Base-by-base conservation (phyloP, 2,113 vertebrate genomes). In the Argyrosomus japonicus region DNA sequence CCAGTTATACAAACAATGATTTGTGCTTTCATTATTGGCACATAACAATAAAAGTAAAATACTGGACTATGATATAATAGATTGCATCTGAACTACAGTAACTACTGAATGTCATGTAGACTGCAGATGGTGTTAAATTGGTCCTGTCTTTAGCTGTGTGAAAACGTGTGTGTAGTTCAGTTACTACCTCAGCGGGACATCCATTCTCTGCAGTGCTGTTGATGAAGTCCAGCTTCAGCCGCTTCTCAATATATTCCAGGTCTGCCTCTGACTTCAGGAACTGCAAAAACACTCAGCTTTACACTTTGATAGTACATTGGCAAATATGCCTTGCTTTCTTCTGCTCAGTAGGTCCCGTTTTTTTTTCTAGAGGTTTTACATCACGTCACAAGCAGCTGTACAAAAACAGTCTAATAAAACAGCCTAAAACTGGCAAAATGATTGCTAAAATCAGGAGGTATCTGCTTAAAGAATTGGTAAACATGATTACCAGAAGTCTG, bases 231-330 rank as follows among this genome's bases (percentile, higher is more conserved):
- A 96, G 96, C 91, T 97, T 97, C 93, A 99, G 77, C 68, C 94
- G 96, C 85, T 95, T 95, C 54, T 97, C 96, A 77, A 99, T 97
- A 89, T 96, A 97, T 83, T 98, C 96, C 96, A 99, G 93, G 89
- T 98, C 97, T 64, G 97, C 96, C 87, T 98, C 96, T 19, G 96
- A 97, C 91, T 97, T 97, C 95, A 97, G 96, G 95, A 99, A 99
- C 98, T 99, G 92, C 92, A 95, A 94, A 73, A 50, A 93, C 64
- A 91, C 23, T 51, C 21, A 19, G 51, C 10, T 4, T 88, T 86
- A 88, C 17, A 25, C 13, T 75, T 29, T 27, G 32, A 9, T 51
- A 43, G 12, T 21, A 64, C 21, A 53, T 0, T 17, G 51, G 17
- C 4, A 80, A 15, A 17, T 21, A 10, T 6, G 29, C 27, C 21